Conservation (phyloP, 2,888 invertebrate species). For the Selenia dentaria region DNA sequence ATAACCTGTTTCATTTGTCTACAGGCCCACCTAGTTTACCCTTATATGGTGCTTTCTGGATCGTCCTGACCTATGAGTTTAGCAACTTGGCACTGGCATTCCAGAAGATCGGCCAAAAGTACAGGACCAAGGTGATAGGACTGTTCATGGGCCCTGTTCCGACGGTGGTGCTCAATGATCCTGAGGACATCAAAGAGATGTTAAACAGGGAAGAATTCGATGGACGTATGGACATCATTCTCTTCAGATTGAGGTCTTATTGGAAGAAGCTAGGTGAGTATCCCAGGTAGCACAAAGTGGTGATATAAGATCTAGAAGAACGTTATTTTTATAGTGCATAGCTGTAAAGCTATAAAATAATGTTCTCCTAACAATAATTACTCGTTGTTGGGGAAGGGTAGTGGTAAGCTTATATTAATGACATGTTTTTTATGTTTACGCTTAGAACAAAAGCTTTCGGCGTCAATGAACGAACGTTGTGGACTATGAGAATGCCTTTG, state of each 20-base stretch:
- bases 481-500: no score
- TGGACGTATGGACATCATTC: conserved; percentile 81
- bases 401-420: no score
- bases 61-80: conserved; percentile 79
- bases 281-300: no score
- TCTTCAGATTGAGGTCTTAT: conserved; percentile 78
- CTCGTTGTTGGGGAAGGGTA: no score
- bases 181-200: conserved; percentile 82
- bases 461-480: no score
- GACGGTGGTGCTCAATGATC: conserved; percentile 80
- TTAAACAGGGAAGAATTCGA: conserved; percentile 85
- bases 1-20: background rate
- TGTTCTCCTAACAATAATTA: no score
- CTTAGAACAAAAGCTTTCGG: no score
- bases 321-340: no score
- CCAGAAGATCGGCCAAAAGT: conserved; percentile 75
- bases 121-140: conserved; percentile 86
- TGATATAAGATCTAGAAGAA: no score
- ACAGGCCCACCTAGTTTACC: conserved; percentile 86
- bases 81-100: conserved; percentile 79
- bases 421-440: no score
- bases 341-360: no score
- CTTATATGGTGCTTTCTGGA: conserved; percentile 86
- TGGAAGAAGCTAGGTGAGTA: conserved; percentile 80
- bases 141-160: conserved; percentile 79